Percentiles rank a stretch among this genome's conserved stretches.
These are phyloP conservation scores for Xiphydria camelus DNA, from an alignment of 2,888 invertebrate species.

Conservation along the genomic window DNA sequence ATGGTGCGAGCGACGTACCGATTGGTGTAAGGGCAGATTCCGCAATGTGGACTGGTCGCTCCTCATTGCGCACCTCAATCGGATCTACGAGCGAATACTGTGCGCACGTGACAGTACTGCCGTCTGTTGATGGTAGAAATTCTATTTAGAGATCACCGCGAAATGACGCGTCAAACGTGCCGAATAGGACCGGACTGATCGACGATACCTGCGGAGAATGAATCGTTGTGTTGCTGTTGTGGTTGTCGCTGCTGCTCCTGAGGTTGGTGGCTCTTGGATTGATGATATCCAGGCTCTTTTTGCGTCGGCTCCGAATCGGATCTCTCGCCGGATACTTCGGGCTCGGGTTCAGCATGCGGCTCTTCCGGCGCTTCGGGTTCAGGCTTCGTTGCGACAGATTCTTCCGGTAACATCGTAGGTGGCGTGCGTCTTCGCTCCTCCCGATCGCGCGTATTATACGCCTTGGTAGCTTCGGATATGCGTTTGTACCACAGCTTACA, in stretches of 20 bases:
- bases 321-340: conserved; percentile 15
- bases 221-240: no score
- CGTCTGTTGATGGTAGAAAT: no score
- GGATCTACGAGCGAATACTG: conserved; percentile 70
- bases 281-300: no score
- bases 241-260: conserved; percentile 21
- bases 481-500: conserved; percentile 78
- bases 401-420: conserved; percentile 49
- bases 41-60: conserved; percentile 74
- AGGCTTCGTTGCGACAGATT: conserved; percentile 40
- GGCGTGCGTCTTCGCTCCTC: conserved; percentile 58
- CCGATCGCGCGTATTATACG: conserved; percentile 64
- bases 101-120: conserved; percentile 63
- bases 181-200: no score
- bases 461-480: conserved; percentile 73
- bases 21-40: conserved; percentile 78
- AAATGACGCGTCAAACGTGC: no score
- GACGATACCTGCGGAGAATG: no score
- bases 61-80: conserved; percentile 73
- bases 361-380: conserved; percentile 35
- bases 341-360: conserved; percentile 37
- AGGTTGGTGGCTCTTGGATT: conserved; percentile 16
- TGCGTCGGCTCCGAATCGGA: conserved; percentile 19
- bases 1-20: no score
- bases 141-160: no score